Base-by-base conservation (phyloP, 2,888 invertebrate genomes). In the Eupithecia tripunctaria region DNA sequence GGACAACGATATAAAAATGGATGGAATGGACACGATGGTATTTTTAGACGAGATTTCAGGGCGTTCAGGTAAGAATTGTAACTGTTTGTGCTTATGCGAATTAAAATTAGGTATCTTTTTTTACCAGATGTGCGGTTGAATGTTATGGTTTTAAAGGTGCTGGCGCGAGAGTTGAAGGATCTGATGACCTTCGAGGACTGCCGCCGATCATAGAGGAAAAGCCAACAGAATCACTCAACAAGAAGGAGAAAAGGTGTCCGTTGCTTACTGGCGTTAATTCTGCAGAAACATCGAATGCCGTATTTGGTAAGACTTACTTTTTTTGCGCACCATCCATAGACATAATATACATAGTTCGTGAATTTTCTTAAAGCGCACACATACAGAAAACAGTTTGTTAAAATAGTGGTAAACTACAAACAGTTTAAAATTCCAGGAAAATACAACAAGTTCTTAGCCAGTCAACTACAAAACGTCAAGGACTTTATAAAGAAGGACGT, bases 251-350 rank as follows among this genome's bases (percentile, higher is more conserved):
- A 74, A 93, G 94, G 2, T 95, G 96, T 21, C 97, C 97, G 0
- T 86, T 97, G 76, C 90, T 97, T 15, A 97, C 96, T 0, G 97
- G 97, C 1, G 96, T 97, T 3, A 95, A 96, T 0, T 96, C 96
- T 66, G 96, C 97, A 63, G 97, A 97, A 89, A 97, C 97, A 0
- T 95, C 95, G 1, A 91, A 94, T 27, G 96, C 96, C 29, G 94
- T 96, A 15, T 91, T 93, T 79, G 96, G 96, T 93, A 91, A 72
- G 41, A 56, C 4, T 21, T 25, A 21, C 10, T 51, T 8, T 25
- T 25, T 14, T 21, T 51, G 21, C 21, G 12, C 29, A 21, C 3
- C n/a, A 8, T n/a, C 8, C n/a, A 2, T 47, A n/a, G 2, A 10
- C 3, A 47, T 18, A n/a, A n/a, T 51, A 47, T 8, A n/a, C n/a